phyloP scores from a whole-genome alignment of 1,140 invertebrate species.

The Tetramorium simillimum region DNA sequence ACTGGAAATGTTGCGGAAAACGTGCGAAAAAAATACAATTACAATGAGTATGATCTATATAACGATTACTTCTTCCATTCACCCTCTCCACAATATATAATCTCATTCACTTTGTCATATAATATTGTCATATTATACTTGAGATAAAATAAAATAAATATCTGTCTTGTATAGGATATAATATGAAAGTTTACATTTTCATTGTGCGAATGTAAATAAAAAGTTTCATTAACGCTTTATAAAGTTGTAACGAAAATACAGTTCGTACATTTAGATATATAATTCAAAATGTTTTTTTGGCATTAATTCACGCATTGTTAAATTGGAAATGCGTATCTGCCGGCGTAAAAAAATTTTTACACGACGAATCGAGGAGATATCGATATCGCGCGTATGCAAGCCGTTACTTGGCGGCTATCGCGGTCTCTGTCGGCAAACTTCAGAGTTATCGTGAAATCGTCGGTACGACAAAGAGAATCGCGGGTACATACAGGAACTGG shows the following conservation, averaged over 20 bases:
- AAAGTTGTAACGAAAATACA: not conserved
- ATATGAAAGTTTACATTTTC: not conserved
- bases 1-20: too few relatives aligned
- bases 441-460: not conserved
- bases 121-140: too few relatives aligned
- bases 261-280: not conserved
- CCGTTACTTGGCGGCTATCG: not conserved
- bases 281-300: not conserved
- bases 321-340: not conserved
- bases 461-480: not conserved
- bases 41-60: too few relatives aligned
- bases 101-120: too few relatives aligned
- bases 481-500: not conserved
- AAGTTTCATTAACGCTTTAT: not conserved
- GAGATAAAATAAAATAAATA: slow-evolving; percentile 31
- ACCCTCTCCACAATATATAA: too few relatives aligned
- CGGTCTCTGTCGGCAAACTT: slow-evolving; percentile 25
- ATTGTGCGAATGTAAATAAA: not conserved
- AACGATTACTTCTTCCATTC: too few relatives aligned
- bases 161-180: not conserved
- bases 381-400: not conserved
- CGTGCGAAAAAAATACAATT: too few relatives aligned
- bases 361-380: not conserved
- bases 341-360: not conserved
- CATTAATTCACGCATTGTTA: not conserved